Evolutionary conservation across 2,888 invertebrate genomes (phyloP), one percentile per base, ranked within the genome.

Genomic region (Oscheius myriophilus): DNA sequence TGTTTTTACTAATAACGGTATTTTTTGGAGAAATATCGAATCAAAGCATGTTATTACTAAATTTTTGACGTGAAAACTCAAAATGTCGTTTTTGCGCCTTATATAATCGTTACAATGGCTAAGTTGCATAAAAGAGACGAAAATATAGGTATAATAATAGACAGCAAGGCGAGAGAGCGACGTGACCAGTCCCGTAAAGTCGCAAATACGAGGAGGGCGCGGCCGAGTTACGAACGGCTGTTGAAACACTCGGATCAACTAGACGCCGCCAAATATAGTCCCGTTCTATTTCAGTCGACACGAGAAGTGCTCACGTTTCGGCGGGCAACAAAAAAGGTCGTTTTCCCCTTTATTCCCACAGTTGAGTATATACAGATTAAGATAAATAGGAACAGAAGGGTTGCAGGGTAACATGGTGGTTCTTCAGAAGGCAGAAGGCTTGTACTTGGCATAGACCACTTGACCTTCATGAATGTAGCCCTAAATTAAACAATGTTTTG

Each of bases 391-490:
- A 26, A 45, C 49, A 16, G 26, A 33, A n/a, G 46, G 46, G 39
- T 23, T 49, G 12, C 26, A 25, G 53, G 16, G 57, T 33, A 11
- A 18, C 12, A 21, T 58, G 33, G 9, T 6, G 9, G 4, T 33
- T 33, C 41, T 46, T 75, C 42, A 77, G 59, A 73, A 77, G 16
- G 54, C 70, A 1, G 70, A 49, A 23, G 69, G 58, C 54, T 77
- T 77, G 62, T 77, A 77, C 12, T 64, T 39, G 25, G 66, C 77
- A 46, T 74, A 77, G 33, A 71, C 77, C 2, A 73, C 66, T 43
- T 77, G 77, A 43, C 77, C 77, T 21, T 71, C 69, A 61, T 75
- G 75, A 18, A 77, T 73, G 45, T 70, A 77, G 1, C 69, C 75
- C 58, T 73, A 55, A 11, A 69, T 33, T 26, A 39, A 18, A 59